Base-by-base conservation (phyloP, 2,113 vertebrate species). In the Peromyscus californicus region DNA sequence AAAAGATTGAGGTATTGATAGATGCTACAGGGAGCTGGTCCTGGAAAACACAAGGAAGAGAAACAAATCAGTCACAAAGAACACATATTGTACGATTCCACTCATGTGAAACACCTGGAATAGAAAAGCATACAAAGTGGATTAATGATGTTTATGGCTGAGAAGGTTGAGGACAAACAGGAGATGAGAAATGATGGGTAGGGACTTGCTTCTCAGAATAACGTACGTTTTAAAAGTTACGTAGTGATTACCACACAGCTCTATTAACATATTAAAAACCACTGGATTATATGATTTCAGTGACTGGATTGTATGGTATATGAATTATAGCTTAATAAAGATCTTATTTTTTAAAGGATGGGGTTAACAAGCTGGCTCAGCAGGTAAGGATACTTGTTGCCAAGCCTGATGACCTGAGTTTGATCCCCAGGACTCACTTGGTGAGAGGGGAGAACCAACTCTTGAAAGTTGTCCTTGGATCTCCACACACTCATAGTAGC, bases 1-100 rank as follows among this genome's bases (percentile, higher is more conserved):
- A 87, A 94, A 94, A 36, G 67, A 93, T 83, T 36, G 65, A 74
- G 69, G 45, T 87, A 79, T 26, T 63, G 63, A 67, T 39, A 6
- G 63, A 51, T 51, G 31, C 31, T 61, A 48, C 15, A 76, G 31
- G 51, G 8, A 54, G 11, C 33, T 84, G 79, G 39, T 42, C n/a
- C 51, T 51, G 91, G 76, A 87, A 74, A 96, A 93, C 39, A 33
- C 39, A 13, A 21, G n/a, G 48, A 61, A 51, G 59, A 94, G 17
- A 90, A 89, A 87, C 17, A 96, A 87, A 69, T 54, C 29, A 67
- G 76, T 54, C 61, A 93, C 21, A 39, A 84, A 86, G 75, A 87
- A 74, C 10, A 76, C 5, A 42, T 65, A 7, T 19, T 79, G 13
- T 90, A 15, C 69, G 51, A 61, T 91, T 89, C 17, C 5, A 24